Base-by-base conservation (phyloP, 2,888 invertebrate genomes). In the Drosophila infuscata region DNA sequence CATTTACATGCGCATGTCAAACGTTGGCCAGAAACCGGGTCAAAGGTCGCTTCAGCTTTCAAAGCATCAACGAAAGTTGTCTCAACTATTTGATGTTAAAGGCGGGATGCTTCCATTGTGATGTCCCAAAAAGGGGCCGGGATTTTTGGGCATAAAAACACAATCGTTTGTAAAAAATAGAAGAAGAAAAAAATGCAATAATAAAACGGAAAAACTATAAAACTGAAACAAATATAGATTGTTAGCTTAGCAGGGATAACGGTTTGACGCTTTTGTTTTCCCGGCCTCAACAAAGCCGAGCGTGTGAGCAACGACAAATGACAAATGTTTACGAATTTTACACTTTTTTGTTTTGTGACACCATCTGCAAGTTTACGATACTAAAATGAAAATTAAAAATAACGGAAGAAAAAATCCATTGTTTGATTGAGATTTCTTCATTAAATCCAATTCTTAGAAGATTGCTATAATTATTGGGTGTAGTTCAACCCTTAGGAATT, bases 1-100 rank as follows among this genome's bases (percentile, higher is more conserved):
- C 81, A 79, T 86, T 81, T 88, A 89, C 86, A 83, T 71, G 81
- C 89, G 70, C 89, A 79, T 77, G 84, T 88, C 89, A 88, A 81
- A 79, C 74, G 78, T 52, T 79, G 80, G 78, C 78, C 82, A 74
- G 73, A 49, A 68, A 57, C 74, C 54, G 81, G 79, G 68, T 78
- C 88, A 85, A 84, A 89, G 88, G 82, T 82, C 75, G 66, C 68
- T 64, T 62, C 78, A 89, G 85, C 85, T 89, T 89, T 89, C 67
- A 69, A 79, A 74, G 74, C 72, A 87, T 76, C 86, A 64, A 82
- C 70, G 41, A 41, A 80, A 88, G 78, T 85, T 83, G 88, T 83
- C 83, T 73, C 71, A 66, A 76, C 58, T 75, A 38, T 56, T 15
- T 84, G 74, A 80, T 79, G 74, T 60, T 43, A 79, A 75, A 79